Conservation (phyloP, 1,140 invertebrate genomes). For the Pararge aegeria region DNA sequence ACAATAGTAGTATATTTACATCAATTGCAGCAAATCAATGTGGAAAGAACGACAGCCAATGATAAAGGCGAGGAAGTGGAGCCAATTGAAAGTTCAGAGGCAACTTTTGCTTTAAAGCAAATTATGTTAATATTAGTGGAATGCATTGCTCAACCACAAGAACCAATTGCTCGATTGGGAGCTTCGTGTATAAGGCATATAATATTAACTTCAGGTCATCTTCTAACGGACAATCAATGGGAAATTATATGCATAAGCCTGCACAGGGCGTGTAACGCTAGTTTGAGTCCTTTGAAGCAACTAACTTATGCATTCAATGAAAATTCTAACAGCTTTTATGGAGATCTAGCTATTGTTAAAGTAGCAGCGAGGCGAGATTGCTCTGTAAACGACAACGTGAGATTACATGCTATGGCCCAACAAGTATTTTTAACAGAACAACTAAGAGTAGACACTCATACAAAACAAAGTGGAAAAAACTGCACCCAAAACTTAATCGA, state of each 20-base stretch:
- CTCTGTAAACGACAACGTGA: conserved; percentile 88
- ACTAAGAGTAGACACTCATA: conserved; percentile 62
- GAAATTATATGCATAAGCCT: conserved; percentile 89
- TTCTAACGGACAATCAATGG: conserved; percentile 91
- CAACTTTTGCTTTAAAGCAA: conserved; percentile 92
- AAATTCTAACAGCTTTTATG: conserved; percentile 95
- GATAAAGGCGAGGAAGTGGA: conserved; percentile 63
- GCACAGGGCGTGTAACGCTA: conserved; percentile 90
- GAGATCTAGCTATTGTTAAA: conserved; percentile 95
- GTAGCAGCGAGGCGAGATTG: conserved; percentile 94
- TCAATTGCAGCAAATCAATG: conserved; percentile 66
- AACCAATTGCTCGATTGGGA: conserved; percentile 93
- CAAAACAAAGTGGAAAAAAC: conserved; percentile 61
- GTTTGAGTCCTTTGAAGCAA: conserved; percentile 90
- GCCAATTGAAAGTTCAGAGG: conserved; percentile 79
- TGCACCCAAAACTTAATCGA: conserved; percentile 80
- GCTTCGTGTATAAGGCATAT: conserved; percentile 95
- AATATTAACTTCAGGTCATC: conserved; percentile 89
- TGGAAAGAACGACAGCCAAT: conserved; percentile 50
- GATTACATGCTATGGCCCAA: conserved; percentile 91
- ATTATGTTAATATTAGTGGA: conserved; percentile 93
- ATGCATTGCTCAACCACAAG: conserved; percentile 93
- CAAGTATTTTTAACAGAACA: conserved; percentile 86
- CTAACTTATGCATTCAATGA: conserved; percentile 92
- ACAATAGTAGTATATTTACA: conserved; percentile 91